Base-by-base conservation (phyloP, 2,888 invertebrate species). In the Pheosia tremula region DNA sequence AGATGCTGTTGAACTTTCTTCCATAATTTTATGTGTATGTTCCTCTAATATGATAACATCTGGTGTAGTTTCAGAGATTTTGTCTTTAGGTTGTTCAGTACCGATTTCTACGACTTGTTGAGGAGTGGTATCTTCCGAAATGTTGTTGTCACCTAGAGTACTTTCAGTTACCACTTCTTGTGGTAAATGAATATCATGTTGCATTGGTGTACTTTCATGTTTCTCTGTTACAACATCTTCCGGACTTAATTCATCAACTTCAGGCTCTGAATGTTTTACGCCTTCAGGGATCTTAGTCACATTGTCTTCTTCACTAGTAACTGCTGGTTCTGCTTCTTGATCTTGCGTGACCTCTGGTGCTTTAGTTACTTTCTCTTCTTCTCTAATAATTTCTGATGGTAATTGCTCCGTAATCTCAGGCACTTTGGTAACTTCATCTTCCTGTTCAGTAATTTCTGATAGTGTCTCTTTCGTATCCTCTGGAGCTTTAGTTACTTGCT, bases 31-130 rank as follows among this genome's bases (percentile, higher is more conserved):
- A 24, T 87, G 88, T 6, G 86, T 85, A 62, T 90, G 89, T 72
- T 88, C 86, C 74, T 89, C 82, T 61, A 90, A 76, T 76, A 89
- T 88, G 57, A 89, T 81, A 52, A 85, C 73, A 66, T 85, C 86
- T 59, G 87, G 84, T 4, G 85, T 88, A 11, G 88, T 82, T 64
- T 79, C 78, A 41, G 80, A 74, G 55, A 67, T 66, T 59, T 74
- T 72, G 57, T 67, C 59, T 61, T 72, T 69, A 60, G 69, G 47
- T 56, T 62, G 58, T 61, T 75, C 71, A 39, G 74, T 60, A 58
- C 60, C 37, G 3, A 45, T 50, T 47, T 68, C 61, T 49, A 54
- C 60, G 9, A 64, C 2, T 56, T 55, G 58, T 45, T 64, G 58
- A 57, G 45, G 0, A 60, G 62, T 60, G 36, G 60, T 61, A 11